Evolutionary conservation across 2,113 vertebrate species (phyloP), one percentile per base, ranked within the genome.

Genomic region (Boleophthalmus pectinirostris): DNA sequence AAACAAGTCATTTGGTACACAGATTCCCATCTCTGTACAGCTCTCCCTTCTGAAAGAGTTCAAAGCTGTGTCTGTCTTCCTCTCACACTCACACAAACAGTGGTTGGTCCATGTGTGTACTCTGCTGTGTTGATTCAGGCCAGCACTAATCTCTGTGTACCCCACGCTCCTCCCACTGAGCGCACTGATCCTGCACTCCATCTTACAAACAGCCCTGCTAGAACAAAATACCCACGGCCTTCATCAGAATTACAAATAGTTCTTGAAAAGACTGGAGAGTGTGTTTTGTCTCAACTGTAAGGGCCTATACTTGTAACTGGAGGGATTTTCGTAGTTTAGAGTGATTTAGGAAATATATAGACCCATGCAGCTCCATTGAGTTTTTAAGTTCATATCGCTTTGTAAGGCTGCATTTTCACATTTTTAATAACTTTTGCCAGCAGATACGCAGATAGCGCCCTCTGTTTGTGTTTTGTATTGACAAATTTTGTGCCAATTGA

Each of bases 61-160:
- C 58, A 65, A 33, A 21, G 72, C 57, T 47, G 49, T 45, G 12
- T n/a, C 33, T 63, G 56, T 53, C 57, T 66, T 66, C 43, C 58
- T 14, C 53, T 68, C 69, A 63, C 75, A 69, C 67, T 76, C 78
- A 45, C 66, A 78, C 38, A 84, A 75, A 70, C 75, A 82, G 77
- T 70, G 43, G 72, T 76, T 38, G 72, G 75, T 72, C 73, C 66
- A 51, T 74, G 18, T 64, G 58, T 12, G 43, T 38, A 61, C 53
- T 33, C 69, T 18, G 12, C 45, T 56, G 18, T 35, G 51, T n/a
- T 76, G 74, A 82, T 76, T 69, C 70, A 18, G 23, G 51, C 35
- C 58, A 51, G 29, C 47, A 57, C 63, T 65, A 56, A 82, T 78
- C 56, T 70, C 12, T 49, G 5, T 66, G 68, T 63, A 24, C 4